These are phyloP conservation scores for Taphrorychus bicolor DNA, from an alignment of 2,888 invertebrate species.

Conservation along the genomic window DNA sequence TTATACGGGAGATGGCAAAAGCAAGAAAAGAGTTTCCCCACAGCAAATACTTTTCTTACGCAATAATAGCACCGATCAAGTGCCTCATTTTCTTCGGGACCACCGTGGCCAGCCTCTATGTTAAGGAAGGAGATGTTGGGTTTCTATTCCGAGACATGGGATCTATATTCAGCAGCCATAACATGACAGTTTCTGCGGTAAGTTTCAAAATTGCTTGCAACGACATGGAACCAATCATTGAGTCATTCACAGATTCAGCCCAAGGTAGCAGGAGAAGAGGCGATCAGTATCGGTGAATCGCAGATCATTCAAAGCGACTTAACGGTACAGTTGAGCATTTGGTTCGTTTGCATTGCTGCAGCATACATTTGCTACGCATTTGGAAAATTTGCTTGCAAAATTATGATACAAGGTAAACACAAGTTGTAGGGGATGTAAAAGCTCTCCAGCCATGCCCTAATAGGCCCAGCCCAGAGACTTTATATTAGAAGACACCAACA, in stretches of 20 bases:
- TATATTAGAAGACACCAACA: no score
- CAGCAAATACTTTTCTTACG: constrained; percentile 74
- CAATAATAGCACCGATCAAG: constrained; percentile 78
- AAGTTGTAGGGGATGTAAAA: not conserved
- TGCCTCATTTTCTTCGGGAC: constrained; percentile 73
- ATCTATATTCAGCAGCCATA: constrained; percentile 63
- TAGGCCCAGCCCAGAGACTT: no score
- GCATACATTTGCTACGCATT: constrained; percentile 73
- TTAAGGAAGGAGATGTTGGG: constrained; percentile 60
- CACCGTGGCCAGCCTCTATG: constrained; percentile 64
- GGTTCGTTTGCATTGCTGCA: constrained; percentile 70
- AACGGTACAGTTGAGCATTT: constrained; percentile 65
- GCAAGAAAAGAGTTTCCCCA: constrained; percentile 50
- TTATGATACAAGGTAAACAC: constrained; percentile 76
- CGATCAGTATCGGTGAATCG: constrained; percentile 44
- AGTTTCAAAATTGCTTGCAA: constrained; percentile 33
- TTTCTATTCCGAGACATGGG: constrained; percentile 62
- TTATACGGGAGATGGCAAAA: constrained; percentile 35
- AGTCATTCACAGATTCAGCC: no score
- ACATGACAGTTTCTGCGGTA: constrained; percentile 65
- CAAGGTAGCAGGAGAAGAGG: constrained; percentile 59
- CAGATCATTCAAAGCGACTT: constrained; percentile 50
- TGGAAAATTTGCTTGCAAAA: constrained; percentile 86
- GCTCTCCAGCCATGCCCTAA: no score
- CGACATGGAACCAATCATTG: no score